Conservation (phyloP, 37 sponge, comb jelly and placozoan genomes). For the Aphrocallistes beatrix region DNA sequence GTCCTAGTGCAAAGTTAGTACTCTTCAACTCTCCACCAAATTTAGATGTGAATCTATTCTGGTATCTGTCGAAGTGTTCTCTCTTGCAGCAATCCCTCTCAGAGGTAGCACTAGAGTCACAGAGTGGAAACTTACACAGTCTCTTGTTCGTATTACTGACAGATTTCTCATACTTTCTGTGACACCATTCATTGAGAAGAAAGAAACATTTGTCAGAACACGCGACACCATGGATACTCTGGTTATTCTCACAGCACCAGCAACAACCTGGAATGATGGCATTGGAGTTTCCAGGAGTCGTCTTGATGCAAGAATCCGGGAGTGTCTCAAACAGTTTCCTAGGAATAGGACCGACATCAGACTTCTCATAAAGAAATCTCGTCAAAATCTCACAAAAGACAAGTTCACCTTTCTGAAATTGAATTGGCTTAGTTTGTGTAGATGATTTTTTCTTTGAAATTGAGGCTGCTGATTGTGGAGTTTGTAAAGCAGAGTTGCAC, state of each 20-base stretch:
- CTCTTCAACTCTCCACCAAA: not conserved
- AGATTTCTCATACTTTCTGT: not conserved
- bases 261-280: not conserved
- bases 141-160: not conserved
- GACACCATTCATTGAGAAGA: not conserved
- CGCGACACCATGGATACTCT: not conserved
- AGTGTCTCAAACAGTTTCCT: not conserved
- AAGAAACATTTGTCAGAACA: not conserved
- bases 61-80: not conserved
- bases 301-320: not conserved
- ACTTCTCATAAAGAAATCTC: too few species aligned
- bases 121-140: not conserved
- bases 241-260: not conserved
- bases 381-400: too few species aligned
- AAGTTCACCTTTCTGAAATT: too few species aligned
- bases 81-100: not conserved
- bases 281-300: not conserved
- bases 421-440: too few species aligned
- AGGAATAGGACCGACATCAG: not conserved
- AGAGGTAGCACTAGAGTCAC: not conserved
- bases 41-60: not conserved
- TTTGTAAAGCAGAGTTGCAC: too few species aligned
- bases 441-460: too few species aligned
- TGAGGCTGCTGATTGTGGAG: too few species aligned
- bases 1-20: not conserved